These are phyloP conservation scores for Scartelaos histophorus DNA, from an alignment of 2,113 vertebrate species.

Conservation along the genomic window DNA sequence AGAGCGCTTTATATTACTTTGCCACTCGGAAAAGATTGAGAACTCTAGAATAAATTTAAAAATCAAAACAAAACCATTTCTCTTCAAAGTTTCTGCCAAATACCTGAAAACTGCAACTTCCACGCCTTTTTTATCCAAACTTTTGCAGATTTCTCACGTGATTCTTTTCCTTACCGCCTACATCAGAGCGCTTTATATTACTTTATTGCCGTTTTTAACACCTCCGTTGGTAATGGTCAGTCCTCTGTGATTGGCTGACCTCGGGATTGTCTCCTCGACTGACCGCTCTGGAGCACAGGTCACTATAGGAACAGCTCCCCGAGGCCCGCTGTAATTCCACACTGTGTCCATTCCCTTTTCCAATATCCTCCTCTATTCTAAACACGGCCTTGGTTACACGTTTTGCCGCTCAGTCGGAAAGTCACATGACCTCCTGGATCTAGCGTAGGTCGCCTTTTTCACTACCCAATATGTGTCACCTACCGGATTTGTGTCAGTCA, in stretches of 20 bases:
- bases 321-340: conserved; percentile 36
- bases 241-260: neutral
- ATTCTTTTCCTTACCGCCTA: too few species aligned
- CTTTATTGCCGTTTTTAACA: too few species aligned
- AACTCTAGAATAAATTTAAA: too few species aligned
- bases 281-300: conserved; percentile 21
- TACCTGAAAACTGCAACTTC: too few species aligned
- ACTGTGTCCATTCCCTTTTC: conserved; percentile 6
- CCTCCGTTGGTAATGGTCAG: neutral
- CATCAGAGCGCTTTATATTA: too few species aligned
- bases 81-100: too few species aligned
- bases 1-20: too few species aligned
- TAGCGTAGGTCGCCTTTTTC: conserved; percentile 28
- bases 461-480: neutral
- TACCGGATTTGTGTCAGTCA: too few species aligned
- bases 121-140: too few species aligned
- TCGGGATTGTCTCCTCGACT: conserved; percentile 10
- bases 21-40: too few species aligned
- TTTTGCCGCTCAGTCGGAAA: conserved; percentile 17
- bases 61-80: too few species aligned
- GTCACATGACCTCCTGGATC: conserved; percentile 46
- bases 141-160: too few species aligned
- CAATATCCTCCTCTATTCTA: conserved; percentile 23
- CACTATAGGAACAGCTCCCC: conserved; percentile 35
- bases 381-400: conserved; percentile 29